Conservation (phyloP, 2,797 vertebrate genomes). For the Molossus alvarezi region DNA sequence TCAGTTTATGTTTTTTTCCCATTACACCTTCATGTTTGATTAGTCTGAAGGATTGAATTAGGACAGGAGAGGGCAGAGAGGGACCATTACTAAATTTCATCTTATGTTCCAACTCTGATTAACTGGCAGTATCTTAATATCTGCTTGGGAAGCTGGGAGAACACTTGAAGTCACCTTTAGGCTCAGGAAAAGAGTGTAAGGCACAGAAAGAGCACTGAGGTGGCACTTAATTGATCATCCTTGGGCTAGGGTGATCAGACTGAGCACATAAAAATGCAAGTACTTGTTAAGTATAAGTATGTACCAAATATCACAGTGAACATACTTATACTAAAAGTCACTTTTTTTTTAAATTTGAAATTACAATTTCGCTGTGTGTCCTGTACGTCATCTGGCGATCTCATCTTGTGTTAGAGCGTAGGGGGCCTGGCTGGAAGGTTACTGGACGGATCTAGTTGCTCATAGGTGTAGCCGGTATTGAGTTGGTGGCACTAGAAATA, state of each 20-base stretch:
- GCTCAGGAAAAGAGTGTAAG: not conserved
- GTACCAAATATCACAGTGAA: not conserved
- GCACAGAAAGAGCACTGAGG: not conserved
- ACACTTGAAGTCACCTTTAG: not conserved
- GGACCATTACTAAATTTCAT: not conserved
- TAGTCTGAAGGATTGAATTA: conserved; percentile 11
- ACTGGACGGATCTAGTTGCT: not conserved
- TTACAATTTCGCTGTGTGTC: not conserved
- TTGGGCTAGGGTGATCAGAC: not conserved
- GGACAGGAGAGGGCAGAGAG: not conserved
- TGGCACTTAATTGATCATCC: not conserved
- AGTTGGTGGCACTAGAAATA: not conserved
- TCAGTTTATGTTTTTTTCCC: not conserved
- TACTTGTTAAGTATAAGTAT: not conserved
- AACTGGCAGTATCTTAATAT: not conserved
- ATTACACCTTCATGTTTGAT: not conserved
- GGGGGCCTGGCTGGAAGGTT: not conserved
- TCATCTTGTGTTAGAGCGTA: not conserved
- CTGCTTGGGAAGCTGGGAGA: not conserved
- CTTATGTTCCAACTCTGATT: not conserved
- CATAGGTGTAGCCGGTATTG: not conserved
- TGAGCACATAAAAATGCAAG: not conserved
- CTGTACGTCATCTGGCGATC: not conserved
- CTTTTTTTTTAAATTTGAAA: not conserved
- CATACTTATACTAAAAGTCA: not conserved